Evolutionary conservation across 2,113 vertebrate genomes (phyloP).

Genomic region (Suricata suricatta): DNA sequence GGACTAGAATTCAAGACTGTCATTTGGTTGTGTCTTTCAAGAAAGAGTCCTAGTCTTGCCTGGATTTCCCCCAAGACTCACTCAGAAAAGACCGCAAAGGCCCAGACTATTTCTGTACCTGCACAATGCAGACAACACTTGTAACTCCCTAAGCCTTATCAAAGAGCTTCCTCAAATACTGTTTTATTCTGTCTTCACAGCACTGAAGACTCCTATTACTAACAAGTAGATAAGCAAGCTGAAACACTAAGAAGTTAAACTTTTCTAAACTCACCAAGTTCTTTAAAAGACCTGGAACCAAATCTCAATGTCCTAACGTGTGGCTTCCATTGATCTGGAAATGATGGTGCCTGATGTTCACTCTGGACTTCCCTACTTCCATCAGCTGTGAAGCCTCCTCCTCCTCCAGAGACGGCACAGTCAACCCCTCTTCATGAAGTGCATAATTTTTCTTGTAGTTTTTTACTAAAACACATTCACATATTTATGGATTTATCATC

Average conservation of each 20-base stretch:
- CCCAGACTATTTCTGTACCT: neutral
- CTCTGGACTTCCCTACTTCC: neutral
- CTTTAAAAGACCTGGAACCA: neutral
- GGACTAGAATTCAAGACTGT: neutral
- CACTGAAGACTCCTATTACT: neutral
- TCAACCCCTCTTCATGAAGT: neutral
- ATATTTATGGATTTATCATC: neutral
- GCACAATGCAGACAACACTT: neutral
- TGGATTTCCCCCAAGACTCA: neutral
- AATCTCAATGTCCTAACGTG: neutral
- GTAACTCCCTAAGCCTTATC: neutral
- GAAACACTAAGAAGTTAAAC: neutral
- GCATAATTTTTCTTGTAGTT: neutral
- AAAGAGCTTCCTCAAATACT: neutral
- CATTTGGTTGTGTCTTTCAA: neutral
- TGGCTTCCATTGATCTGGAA: neutral
- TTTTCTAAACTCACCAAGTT: neutral
- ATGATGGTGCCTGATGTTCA: neutral
- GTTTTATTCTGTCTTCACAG: neutral
- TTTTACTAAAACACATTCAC: neutral
- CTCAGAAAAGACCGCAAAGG: neutral
- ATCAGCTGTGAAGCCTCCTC: neutral
- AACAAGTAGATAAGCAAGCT: neutral
- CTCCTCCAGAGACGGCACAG: neutral
- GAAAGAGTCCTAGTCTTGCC: neutral